Conservation (phyloP, 2,888 invertebrate species). For the Pyrrhosoma nymphula region DNA sequence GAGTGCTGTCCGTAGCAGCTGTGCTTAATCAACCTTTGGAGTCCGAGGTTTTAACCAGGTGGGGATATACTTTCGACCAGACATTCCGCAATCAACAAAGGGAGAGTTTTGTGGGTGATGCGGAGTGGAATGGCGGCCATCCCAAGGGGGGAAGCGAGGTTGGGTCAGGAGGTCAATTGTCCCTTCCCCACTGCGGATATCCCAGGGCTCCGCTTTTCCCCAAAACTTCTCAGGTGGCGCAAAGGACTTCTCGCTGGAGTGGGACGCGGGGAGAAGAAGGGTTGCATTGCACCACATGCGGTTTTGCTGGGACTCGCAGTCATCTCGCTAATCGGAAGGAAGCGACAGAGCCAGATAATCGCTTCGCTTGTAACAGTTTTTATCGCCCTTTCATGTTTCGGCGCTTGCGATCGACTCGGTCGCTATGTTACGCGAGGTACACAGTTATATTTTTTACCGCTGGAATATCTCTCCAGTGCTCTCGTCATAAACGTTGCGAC, state of each 20-base stretch:
- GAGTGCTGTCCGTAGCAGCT: neutral
- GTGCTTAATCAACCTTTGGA: neutral
- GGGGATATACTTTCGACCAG: neutral
- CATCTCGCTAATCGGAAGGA: neutral
- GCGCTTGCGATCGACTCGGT: neutral
- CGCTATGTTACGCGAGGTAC: too few species aligned
- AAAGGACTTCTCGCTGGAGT: neutral
- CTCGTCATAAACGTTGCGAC: too few species aligned
- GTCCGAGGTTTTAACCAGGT: neutral
- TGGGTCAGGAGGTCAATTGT: constrained; percentile 36
- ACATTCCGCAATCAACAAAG: constrained; percentile 8
- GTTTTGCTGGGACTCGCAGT: neutral
- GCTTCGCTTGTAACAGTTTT: neutral
- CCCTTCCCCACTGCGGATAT: constrained; percentile 22
- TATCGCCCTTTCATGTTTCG: neutral
- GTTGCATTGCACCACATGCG: constrained; percentile 26
- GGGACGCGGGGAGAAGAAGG: neutral
- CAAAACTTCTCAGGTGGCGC: constrained; percentile 26
- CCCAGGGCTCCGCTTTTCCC: neutral
- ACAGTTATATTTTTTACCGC: too few species aligned
- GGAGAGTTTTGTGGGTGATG: neutral
- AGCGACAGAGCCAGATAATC: neutral
- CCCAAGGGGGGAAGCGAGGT: neutral
- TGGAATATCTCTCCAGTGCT: too few species aligned
- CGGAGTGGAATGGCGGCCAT: neutral